These are phyloP conservation scores for Melipona quadrifasciata DNA, from an alignment of 1,140 invertebrate genomes.

Conservation along the genomic window DNA sequence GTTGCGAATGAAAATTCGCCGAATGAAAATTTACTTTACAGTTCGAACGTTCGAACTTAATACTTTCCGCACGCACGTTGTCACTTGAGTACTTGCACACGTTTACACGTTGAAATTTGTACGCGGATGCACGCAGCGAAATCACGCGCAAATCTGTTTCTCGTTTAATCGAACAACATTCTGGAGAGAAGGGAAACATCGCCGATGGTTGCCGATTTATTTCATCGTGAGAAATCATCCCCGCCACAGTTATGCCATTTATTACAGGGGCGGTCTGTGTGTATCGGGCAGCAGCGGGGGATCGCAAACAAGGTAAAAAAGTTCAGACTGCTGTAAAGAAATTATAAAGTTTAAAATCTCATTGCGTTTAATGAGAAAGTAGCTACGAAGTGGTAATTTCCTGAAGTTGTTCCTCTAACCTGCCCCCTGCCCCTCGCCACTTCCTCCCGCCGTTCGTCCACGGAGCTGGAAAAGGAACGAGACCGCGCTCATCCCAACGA, in stretches of 20 bases:
- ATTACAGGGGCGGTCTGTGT: conserved; percentile 16
- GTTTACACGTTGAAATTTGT: too few relatives aligned
- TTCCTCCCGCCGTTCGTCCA: neutral
- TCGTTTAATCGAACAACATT: neutral
- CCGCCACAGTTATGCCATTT: neutral
- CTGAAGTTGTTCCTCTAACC: conserved; percentile 26
- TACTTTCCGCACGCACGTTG: too few relatives aligned
- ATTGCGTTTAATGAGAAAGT: conserved; percentile 69
- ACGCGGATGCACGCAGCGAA: neutral
- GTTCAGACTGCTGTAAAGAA: conserved; percentile 61
- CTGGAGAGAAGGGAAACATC: neutral
- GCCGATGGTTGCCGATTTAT: neutral
- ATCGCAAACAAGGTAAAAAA: conserved; percentile 63
- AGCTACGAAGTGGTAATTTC: conserved; percentile 44
- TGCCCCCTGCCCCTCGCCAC: neutral
- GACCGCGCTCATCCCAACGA: neutral
- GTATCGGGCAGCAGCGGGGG: conserved; percentile 37
- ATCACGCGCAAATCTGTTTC: neutral
- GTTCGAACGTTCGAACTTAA: too few relatives aligned
- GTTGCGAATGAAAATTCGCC: too few relatives aligned
- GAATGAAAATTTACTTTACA: too few relatives aligned
- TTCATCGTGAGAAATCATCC: neutral
- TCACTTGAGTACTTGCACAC: too few relatives aligned
- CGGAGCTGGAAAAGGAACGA: conserved; percentile 1
- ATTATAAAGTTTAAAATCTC: conserved; percentile 67